These are phyloP conservation scores for Sycophila sp. DNA, from an alignment of 1,140 invertebrate species.

Conservation along the genomic window DNA sequence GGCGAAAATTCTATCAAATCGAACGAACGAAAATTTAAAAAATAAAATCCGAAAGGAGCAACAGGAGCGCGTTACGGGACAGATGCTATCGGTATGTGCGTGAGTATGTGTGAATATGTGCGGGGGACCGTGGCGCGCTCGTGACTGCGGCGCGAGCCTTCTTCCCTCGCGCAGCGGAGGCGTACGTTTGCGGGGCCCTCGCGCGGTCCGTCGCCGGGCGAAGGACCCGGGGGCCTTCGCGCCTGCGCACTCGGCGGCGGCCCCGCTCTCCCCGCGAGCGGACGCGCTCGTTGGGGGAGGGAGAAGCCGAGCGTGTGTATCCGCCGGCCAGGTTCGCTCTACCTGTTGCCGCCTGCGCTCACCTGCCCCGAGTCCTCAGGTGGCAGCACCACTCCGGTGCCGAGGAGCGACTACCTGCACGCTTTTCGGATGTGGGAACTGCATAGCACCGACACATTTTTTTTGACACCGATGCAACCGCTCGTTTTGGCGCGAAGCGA, in stretches of 20 bases:
- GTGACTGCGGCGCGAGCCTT: background rate
- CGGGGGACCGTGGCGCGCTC: too few species aligned
- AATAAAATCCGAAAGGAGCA: too few species aligned
- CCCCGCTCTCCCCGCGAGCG: background rate
- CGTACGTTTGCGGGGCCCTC: slow-evolving; percentile 55
- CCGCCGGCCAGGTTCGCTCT: background rate
- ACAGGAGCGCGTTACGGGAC: too few species aligned
- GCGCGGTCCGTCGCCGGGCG: slow-evolving; percentile 28
- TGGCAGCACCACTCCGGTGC: slow-evolving; percentile 55
- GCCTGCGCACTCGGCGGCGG: slow-evolving; percentile 42
- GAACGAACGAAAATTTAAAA: too few species aligned
- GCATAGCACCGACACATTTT: too few species aligned
- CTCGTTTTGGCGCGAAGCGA: too few species aligned
- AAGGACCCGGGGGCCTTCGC: slow-evolving; percentile 48
- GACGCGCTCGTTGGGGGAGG: background rate
- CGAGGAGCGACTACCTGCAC: background rate
- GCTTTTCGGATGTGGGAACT: background rate
- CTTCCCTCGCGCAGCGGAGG: slow-evolving; percentile 38
- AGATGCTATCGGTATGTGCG: too few species aligned
- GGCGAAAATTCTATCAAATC: too few species aligned
- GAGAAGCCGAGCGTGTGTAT: background rate
- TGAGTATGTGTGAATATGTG: too few species aligned
- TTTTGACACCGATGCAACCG: too few species aligned
- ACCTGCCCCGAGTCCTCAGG: slow-evolving; percentile 44
- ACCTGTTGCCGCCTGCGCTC: slow-evolving; percentile 30